Percentiles rank a stretch among this genome's conserved stretches.
Conservation (phyloP, 2,888 invertebrate genomes). For the Eumacrocentrus americanus region DNA sequence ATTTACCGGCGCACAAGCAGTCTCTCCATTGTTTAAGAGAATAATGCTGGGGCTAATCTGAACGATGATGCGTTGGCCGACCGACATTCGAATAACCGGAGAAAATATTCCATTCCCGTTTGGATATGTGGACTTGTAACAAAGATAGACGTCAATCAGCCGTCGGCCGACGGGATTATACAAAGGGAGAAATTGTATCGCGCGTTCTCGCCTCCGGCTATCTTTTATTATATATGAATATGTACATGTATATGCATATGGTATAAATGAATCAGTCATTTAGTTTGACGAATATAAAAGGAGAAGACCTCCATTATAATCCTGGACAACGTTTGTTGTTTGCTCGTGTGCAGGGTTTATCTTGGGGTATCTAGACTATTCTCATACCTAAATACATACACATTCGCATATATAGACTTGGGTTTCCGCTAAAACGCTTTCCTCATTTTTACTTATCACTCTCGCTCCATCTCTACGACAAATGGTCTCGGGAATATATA, state of each 20-base stretch:
- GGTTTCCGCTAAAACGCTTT: too few species aligned
- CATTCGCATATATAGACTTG: too few species aligned
- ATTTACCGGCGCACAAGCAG: constrained; percentile 59
- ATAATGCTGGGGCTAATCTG: constrained; percentile 61
- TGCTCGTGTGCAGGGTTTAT: neutral
- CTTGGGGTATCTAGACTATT: too few species aligned
- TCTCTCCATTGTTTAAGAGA: constrained; percentile 59
- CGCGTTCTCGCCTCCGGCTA: constrained; percentile 8
- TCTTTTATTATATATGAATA: neutral
- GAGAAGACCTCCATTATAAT: neutral
- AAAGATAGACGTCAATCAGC: constrained; percentile 20
- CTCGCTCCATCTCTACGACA: too few species aligned
- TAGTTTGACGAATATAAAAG: neutral
- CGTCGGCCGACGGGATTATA: constrained; percentile 18
- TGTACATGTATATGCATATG: neutral
- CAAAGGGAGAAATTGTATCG: constrained; percentile 20
- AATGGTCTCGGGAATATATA: too few species aligned
- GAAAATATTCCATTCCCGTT: constrained; percentile 37
- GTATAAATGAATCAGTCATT: neutral
- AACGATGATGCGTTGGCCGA: constrained; percentile 57
- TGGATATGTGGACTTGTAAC: constrained; percentile 8
- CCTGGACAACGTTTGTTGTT: neutral
- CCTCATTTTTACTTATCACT: too few species aligned
- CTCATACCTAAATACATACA: too few species aligned
- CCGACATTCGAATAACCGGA: constrained; percentile 56